phyloP scores from a whole-genome alignment of 2,888 invertebrate genomes.

The Caenorhabditis japonica region DNA sequence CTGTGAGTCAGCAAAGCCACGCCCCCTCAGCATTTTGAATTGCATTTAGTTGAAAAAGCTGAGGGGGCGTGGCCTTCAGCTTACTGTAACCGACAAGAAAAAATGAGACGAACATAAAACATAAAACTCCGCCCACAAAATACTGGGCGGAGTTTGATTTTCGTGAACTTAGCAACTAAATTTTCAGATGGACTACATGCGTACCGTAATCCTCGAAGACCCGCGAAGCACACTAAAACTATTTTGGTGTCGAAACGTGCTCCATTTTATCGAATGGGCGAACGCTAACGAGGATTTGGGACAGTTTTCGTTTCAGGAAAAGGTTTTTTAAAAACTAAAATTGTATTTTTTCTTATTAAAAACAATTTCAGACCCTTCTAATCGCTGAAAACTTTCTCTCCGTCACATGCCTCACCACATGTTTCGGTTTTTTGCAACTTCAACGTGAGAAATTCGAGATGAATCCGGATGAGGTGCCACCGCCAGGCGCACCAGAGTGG shows the following conservation, averaged over 20 bases:
- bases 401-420: conserved; percentile 13
- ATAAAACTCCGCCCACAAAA: no score
- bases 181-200: conserved; percentile 30
- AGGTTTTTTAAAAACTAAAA: conserved; percentile 17
- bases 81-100: no score
- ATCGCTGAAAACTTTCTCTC: conserved; percentile 36
- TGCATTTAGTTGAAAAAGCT: no score
- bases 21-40: no score
- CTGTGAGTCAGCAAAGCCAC: no score
- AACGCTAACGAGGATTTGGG: conserved; percentile 20
- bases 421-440: conserved; percentile 26
- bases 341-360: not conserved
- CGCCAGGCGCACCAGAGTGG: conserved; percentile 19
- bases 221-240: conserved; percentile 16
- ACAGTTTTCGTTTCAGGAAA: conserved; percentile 18
- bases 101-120: no score
- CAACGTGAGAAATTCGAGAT: conserved; percentile 26
- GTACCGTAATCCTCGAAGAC: conserved; percentile 13
- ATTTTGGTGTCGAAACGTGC: conserved; percentile 39
- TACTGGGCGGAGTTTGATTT: no score
- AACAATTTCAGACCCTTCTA: conserved; percentile 21
- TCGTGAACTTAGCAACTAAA: no score
- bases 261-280: conserved; percentile 28
- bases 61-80: no score
- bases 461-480: conserved; percentile 6